A percentile compares a stretch with the other conserved stretches of the same genome.
Conservation (phyloP, 2,797 vertebrate species). For the Orestias chungarensis region DNA sequence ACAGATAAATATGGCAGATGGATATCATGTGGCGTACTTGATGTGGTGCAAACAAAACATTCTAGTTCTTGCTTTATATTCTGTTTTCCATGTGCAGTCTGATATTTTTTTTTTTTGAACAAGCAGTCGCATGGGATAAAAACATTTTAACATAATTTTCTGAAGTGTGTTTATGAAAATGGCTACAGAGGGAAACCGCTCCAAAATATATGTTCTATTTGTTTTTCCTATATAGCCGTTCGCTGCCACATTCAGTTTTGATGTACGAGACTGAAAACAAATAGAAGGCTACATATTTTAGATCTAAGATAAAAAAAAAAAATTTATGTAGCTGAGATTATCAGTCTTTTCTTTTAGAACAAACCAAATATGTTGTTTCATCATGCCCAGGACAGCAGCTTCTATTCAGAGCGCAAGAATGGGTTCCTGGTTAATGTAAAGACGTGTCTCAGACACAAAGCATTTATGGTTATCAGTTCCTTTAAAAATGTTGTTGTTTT, state of each 20-base stretch:
- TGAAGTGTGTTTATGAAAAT: conserved; percentile 5
- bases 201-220: neutral
- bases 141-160: neutral
- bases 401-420: neutral
- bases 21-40: neutral
- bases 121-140: neutral
- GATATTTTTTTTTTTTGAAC: neutral
- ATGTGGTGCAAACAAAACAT: neutral
- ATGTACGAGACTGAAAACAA: neutral
- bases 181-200: neutral
- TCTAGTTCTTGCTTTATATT: neutral
- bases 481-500: too few species aligned
- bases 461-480: too few species aligned
- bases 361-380: neutral
- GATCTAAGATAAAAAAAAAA: neutral
- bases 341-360: neutral
- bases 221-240: neutral
- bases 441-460: neutral
- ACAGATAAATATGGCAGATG: neutral
- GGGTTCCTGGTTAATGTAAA: neutral
- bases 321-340: neutral
- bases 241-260: neutral
- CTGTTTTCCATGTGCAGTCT: neutral
- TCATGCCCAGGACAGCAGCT: neutral
- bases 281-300: neutral